Base-by-base conservation (phyloP, 1,140 invertebrate genomes). In the Platorchestia sp. region DNA sequence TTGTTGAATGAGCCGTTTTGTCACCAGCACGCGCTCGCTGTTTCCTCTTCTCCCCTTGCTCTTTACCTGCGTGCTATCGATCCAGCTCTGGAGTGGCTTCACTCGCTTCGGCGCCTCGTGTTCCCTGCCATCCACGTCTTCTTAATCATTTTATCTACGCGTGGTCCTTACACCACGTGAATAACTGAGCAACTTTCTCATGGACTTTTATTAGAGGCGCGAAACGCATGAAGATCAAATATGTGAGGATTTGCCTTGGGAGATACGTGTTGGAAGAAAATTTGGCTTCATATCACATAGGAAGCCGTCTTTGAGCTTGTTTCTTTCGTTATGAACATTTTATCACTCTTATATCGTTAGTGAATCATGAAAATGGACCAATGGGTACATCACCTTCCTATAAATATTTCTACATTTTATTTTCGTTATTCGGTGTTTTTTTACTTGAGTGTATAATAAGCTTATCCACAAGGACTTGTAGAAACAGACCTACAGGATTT, bases 61-160 rank as follows among this genome's bases (percentile, higher is more conserved):
- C 41, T 44, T 90, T 90, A 90, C 87, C 87, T 90, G 87, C 41
- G 7, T 44, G 87, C 87, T 75, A 75, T 75, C 44, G 95, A 96
- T 53, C 44, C 95, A 93, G 51, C 45, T 93, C 45, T 47, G 51
- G 51, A 93, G 90, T 44, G 51, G 51, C 51, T 93, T 93, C 14
- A 36, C 45, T 47, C 51, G 51, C 90, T 10, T 27, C 45, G 27
- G 59, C 59, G 36, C 59, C 59, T 75, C 59, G 59, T 75, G 59
- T 75, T 75, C 59, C 27, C 14, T 36, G 7, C 59, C 27, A 75
- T 75, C 27, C 59, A 22, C 59, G 3, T 75, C 36, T 36, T 36
- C 36, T 10, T 22, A 75, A 75, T 75, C 59, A 75, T 75, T 75
- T 75, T 75, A 75, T 75, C 10, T 3, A 27, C 27, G 59, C 1